Evolutionary conservation across 2,888 invertebrate genomes (phyloP).

Genomic region (Rhagonycha lutea): DNA sequence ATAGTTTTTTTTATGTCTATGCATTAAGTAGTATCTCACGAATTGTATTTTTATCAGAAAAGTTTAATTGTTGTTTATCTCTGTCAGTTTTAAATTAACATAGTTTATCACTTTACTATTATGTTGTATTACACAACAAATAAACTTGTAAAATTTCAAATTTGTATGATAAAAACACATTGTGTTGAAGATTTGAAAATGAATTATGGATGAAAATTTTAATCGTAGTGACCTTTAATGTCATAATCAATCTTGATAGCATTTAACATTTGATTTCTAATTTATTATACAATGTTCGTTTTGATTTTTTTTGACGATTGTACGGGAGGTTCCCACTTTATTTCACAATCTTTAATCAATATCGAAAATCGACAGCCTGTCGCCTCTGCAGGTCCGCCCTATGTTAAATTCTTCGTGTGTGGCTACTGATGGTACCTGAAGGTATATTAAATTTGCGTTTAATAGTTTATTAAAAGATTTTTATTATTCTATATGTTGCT

Average conservation of each 20-base stretch:
- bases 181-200: not conserved
- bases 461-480: constrained; percentile 27
- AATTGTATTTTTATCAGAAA: not conserved
- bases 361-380: constrained; percentile 25
- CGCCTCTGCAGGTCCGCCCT: constrained; percentile 20
- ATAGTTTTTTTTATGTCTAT: not conserved
- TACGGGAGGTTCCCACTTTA: constrained; percentile 14
- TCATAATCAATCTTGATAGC: constrained; percentile 20
- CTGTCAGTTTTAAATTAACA: constrained; percentile 1
- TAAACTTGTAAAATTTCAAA: not conserved
- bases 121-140: not conserved
- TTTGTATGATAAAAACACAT: not conserved
- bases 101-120: not conserved
- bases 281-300: constrained; percentile 13
- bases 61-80: not conserved
- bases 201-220: constrained; percentile 2
- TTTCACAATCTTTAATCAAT: constrained; percentile 20
- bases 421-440: constrained; percentile 16
- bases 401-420: constrained; percentile 23
- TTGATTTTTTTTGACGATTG: constrained; percentile 1
- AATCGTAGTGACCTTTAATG: constrained; percentile 4
- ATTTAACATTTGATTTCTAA: constrained; percentile 7
- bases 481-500: constrained; percentile 5
- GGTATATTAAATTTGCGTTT: constrained; percentile 19
- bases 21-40: not conserved